Evolutionary conservation across 2,113 vertebrate genomes (phyloP), one percentile per base, ranked within the genome.

Genomic region (Mystacornis crossleyi): DNA sequence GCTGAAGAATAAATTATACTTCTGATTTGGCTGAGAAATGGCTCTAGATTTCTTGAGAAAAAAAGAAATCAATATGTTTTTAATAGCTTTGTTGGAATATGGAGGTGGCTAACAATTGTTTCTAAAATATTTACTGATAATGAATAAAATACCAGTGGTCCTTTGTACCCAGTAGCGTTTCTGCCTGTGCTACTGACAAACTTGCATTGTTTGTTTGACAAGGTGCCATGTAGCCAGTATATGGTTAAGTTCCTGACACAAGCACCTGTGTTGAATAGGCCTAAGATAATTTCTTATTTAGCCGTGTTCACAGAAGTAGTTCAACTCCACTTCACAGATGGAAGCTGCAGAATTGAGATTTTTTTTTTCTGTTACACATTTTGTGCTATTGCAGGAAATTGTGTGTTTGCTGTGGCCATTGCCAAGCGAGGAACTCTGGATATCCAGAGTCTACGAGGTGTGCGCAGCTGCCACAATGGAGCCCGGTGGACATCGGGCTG

Each of bases 401-500:
- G 99, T 87, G 95, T 99, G 67, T 98, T 98, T 95, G 98, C 99
- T 34, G 98, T 99, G 69, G 99, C 99, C 11, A 57, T 99, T 93
- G 98, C 98, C 92, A 98, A 60, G 69, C 98, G 98, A 96, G 96
- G 94, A 91, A 96, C 95, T 78, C 75, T 99, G 95, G 95, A 98
- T 65, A 94, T 99, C 40, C 97, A 89, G 43, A 98, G 97, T 36
- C 97, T 99, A 25, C 96, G 62, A 85, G 99, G 99, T 55, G 92
- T 28, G 13, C 98, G 97, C 83, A 99, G 98, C 94, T 99, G 99
- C 91, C 99, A 99, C 97, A 98, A 93, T 14, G 99, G 98, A 57
- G 98, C 98, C 54, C 97, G 98, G 10, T 99, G 99, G 98, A 99
- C 99, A 2, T 98, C 99, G 2, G 99, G 99, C 80, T 99, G 99